phyloP scores from a whole-genome alignment of 2,113 vertebrate species.

The Shinisaurus crocodilurus region DNA sequence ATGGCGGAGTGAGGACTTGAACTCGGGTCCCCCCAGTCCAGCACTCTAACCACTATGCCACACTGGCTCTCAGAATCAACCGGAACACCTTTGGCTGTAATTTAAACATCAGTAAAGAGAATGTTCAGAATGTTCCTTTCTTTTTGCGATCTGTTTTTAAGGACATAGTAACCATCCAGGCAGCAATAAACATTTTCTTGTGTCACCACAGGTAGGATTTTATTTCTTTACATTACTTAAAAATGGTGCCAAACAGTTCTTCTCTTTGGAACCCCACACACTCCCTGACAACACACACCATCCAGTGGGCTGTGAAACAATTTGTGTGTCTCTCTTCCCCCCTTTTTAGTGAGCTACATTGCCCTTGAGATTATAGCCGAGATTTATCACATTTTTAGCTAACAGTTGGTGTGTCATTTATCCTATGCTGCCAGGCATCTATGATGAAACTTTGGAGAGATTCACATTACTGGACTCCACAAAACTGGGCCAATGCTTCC shows the following conservation, averaged over 20 bases:
- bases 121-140: neutral
- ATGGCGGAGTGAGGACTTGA: no score
- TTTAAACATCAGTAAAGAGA: neutral
- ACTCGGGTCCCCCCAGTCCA: no score
- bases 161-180: neutral
- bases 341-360: neutral
- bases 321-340: neutral
- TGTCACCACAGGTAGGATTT: slow-evolving; percentile 11
- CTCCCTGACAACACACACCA: no score
- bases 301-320: neutral
- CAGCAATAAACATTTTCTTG: neutral
- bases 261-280: neutral
- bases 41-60: no score
- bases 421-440: neutral
- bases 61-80: neutral
- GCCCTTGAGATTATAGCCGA: neutral
- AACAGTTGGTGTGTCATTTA: neutral
- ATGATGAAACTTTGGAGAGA: slow-evolving; percentile 21
- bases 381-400: neutral
- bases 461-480: slow-evolving; percentile 22
- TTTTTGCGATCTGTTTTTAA: neutral
- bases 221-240: slow-evolving; percentile 9
- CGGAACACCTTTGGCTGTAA: neutral
- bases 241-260: neutral
- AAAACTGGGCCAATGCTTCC: slow-evolving; percentile 8